These are phyloP conservation scores for Crax fasciolata DNA, from an alignment of 2,797 vertebrate genomes.

Conservation along the genomic window DNA sequence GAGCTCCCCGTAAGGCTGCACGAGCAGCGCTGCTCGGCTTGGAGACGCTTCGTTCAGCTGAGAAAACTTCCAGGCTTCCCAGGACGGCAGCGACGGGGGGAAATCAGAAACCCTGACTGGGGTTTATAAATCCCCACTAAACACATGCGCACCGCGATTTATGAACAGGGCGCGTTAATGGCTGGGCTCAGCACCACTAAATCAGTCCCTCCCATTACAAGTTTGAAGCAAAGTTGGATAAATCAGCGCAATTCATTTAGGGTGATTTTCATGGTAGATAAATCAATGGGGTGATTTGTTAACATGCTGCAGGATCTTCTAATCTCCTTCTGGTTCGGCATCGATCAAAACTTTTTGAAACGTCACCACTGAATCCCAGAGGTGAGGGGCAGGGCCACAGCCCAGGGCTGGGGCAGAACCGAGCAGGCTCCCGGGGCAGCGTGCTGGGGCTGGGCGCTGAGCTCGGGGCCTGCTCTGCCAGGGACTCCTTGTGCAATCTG, in stretches of 20 bases:
- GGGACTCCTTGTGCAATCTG: not conserved
- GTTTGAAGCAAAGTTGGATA: conserved; percentile 26
- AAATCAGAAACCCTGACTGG: not conserved
- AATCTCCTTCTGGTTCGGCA: conserved; percentile 4
- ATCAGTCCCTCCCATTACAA: conserved; percentile 26
- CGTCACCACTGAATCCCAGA: not conserved
- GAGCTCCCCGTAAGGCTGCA: not conserved
- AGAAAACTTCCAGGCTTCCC: not conserved
- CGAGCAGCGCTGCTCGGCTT: not conserved
- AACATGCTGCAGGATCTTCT: not conserved
- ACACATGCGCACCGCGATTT: not conserved
- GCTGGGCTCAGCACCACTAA: conserved; percentile 31
- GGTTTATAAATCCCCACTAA: conserved; percentile 10
- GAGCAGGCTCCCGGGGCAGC: not conserved
- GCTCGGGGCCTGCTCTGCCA: not conserved
- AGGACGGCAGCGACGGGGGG: not conserved
- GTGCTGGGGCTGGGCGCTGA: not conserved
- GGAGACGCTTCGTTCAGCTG: not conserved
- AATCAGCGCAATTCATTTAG: conserved; percentile 41
- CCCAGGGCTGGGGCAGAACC: not conserved
- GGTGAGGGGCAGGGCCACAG: not conserved
- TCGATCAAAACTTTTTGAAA: conserved; percentile 31
- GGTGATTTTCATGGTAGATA: conserved; percentile 43
- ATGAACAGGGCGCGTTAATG: not conserved
- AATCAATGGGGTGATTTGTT: conserved; percentile 46